Base-by-base conservation (phyloP, 2,113 vertebrate species). In the Capra hircus region DNA sequence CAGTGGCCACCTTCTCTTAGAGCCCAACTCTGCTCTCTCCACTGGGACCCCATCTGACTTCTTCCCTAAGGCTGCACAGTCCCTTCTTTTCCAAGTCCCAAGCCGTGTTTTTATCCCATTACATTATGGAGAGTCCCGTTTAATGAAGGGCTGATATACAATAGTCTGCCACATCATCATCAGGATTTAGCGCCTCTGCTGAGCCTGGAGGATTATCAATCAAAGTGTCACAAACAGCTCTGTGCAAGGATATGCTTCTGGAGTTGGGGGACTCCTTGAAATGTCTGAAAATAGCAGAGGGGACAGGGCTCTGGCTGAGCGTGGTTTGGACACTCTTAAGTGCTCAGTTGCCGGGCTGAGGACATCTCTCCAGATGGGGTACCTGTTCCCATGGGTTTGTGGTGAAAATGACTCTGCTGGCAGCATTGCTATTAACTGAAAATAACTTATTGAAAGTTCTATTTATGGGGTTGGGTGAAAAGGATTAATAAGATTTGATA, bases 71-170 rank as follows among this genome's bases (percentile, higher is more conserved):
- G 33, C 60, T 33, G 6, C 57, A 57, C 40, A 36, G 9, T 59
- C 80, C 90, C 0, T 95, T 17, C 48, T 88, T 96, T 97, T 86
- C 94, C 55, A 36, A 84, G 14, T 19, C 84, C 40, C 57, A 86
- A 7, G 36, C 21, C 3, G 4, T 90, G 43, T 96, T 95, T 95
- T 90, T 88, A 86, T 96, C 87, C 50, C 36, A 60, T 50, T 59
- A 25, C n/a, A 85, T 64, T 83, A 45, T 5, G 64, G 25, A 50
- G 27, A 59, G 19, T 71, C 81, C 57, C 74, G 60, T 30, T 86
- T 81, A 92, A 71, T 48, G 48, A 48, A 62, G 25, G 86, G 45
- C 45, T 83, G 50, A 92, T 40, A 30, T 48, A 50, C 96, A 97
- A 60, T 2, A 36, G 30, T 94, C 64, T 74, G 48, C 36, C 17